phyloP scores from a whole-genome alignment of 2,797 vertebrate genomes.

The Catharus ustulatus region DNA sequence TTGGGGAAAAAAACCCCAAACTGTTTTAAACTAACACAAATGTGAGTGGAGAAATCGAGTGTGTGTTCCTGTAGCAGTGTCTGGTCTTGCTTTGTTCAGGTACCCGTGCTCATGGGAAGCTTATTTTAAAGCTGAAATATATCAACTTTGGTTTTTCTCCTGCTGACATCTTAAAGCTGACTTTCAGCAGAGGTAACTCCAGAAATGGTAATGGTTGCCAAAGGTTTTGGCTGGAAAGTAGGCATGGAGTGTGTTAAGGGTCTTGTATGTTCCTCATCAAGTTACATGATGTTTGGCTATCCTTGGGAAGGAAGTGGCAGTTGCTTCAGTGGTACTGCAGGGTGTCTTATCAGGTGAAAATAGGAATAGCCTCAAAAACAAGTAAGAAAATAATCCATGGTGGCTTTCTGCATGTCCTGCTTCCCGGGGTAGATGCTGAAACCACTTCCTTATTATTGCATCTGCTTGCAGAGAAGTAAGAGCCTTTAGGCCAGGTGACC shows the following conservation, averaged over 20 bases:
- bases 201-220: background rate
- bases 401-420: background rate
- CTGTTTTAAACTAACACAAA: background rate
- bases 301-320: background rate
- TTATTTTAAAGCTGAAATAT: background rate
- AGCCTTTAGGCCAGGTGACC: background rate
- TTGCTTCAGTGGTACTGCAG: background rate
- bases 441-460: background rate
- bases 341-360: background rate
- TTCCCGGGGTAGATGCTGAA: background rate
- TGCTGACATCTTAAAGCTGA: background rate
- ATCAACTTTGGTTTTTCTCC: background rate
- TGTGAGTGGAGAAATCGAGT: accelerated
- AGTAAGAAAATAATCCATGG: accelerated
- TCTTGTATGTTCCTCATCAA: background rate
- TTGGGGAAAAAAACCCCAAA: accelerated
- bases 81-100: background rate
- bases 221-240: background rate
- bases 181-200: background rate
- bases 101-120: background rate
- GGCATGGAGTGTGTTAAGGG: background rate
- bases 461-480: background rate
- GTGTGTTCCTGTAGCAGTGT: background rate
- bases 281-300: background rate
- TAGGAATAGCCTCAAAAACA: background rate